phyloP scores from a whole-genome alignment of 2,113 vertebrate species.

The Anguilla japonica region DNA sequence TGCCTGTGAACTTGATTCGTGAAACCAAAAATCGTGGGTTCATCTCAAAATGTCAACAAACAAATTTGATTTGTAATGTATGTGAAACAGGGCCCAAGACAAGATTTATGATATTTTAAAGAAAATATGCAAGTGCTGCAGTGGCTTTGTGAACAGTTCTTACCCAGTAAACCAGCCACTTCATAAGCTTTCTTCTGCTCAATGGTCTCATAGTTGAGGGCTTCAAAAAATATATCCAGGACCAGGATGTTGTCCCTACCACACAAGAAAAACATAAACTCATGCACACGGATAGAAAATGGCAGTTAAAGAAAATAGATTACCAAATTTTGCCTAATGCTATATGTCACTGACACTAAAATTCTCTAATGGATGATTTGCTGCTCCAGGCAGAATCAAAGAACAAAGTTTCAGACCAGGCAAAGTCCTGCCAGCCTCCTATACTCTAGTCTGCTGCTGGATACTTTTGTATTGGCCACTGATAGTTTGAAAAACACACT shows the following conservation, averaged over 20 bases:
- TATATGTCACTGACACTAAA: not conserved
- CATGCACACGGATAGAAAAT: not conserved
- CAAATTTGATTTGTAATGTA: no score
- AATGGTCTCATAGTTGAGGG: conserved; percentile 97
- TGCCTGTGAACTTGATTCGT: no score
- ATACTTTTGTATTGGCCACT: not conserved
- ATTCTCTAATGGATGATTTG: not conserved
- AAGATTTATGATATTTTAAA: no score
- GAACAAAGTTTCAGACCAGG: not conserved
- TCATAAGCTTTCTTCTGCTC: conserved; percentile 99
- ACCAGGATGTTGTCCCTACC: conserved; percentile 96
- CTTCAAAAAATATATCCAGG: conserved; percentile 97
- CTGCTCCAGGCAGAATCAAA: not conserved
- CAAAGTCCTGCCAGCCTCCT: not conserved
- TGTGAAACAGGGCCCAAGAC: no score
- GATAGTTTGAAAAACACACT: not conserved
- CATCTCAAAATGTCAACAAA: no score
- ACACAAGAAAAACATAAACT: conserved; percentile 29
- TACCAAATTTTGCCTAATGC: not conserved
- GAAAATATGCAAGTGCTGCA: no score
- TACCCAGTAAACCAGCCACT: conserved; percentile 94
- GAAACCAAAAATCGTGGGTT: no score
- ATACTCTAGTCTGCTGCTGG: not conserved
- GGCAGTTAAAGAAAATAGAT: not conserved
- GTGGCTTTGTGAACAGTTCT: conserved; percentile 35